Evolutionary conservation across 2,797 vertebrate genomes (phyloP), one percentile per base, ranked within the genome.

Genomic region (Agapornis canus): DNA sequence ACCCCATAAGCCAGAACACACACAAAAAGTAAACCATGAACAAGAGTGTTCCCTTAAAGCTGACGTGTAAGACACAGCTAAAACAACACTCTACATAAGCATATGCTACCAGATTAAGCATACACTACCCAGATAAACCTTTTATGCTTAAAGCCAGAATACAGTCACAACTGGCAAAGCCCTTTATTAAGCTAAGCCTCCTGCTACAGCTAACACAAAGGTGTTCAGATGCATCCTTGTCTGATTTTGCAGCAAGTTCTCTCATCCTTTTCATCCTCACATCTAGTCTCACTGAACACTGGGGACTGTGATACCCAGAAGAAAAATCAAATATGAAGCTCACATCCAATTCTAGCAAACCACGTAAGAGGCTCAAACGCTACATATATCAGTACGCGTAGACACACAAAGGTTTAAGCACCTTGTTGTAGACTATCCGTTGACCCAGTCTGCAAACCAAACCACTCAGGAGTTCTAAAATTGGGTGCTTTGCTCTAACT

Each of bases 11-110:
- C 61, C 82, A 73, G 56, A 82, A 23, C 31, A 64, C 65, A 75
- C 9, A 15, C 17, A 59, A 11, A 71, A 89, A 86, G 70, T 60
- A 91, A 96, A 83, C 79, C 82, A 60, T 17, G 45, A 82, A 84
- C 43, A 82, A 42, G 45, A 76, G 42, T 11, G 39, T 49, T 86
- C 29, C 54, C 60, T 87, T 56, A 69, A 66, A 93, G 70, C 60
- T 63, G 78, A 66, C 48, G 65, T 68, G 63, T 43, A 78, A 91
- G 70, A 66, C 65, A 63, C 63, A 89, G 92, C 72, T 90, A 91
- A 94, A 96, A 43, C 59, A 89, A 59, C 72, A 76, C 45, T 81
- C 60, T 49, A 82, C 91, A 87, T 56, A 83, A 91, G 48, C 68
- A 91, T 73, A 73, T 85, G 90, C 20, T 77, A 68, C 22, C 52